A percentile compares a stretch with the other conserved stretches of the same genome.
Evolutionary conservation across 1,140 invertebrate species (phyloP).

Genomic region (Pogonomyrmex barbatus): DNA sequence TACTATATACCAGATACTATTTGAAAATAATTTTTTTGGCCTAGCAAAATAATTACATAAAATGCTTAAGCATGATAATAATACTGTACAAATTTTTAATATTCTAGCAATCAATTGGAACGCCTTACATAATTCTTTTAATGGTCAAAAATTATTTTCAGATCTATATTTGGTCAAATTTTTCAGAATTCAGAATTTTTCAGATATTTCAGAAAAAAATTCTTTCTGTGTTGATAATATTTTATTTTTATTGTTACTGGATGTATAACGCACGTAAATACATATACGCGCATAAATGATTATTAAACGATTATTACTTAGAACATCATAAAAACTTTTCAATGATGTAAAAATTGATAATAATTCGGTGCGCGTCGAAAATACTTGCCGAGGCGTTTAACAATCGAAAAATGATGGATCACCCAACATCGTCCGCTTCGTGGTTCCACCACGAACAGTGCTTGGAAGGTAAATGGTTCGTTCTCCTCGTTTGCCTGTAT

Average conservation of each 20-base stretch:
- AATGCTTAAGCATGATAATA: no score
- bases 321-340: neutral
- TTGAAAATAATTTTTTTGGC: no score
- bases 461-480: slow-evolving; percentile 68
- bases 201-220: no score
- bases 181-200: no score
- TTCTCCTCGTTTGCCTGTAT: slow-evolving; percentile 64
- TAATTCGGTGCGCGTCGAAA: slow-evolving; percentile 11
- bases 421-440: slow-evolving; percentile 23
- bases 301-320: neutral
- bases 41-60: no score
- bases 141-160: no score
- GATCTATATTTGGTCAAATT: no score
- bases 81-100: no score
- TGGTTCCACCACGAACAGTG: slow-evolving; percentile 38
- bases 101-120: no score
- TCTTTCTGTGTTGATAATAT: no score
- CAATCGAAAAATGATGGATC: slow-evolving; percentile 65
- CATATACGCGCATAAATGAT: neutral
- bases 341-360: neutral
- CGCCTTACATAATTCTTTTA: no score
- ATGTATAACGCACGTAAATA: neutral
- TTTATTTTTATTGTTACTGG: slow-evolving; percentile 12
- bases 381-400: slow-evolving; percentile 24
- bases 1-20: no score